Evolutionary conservation across 2,797 vertebrate genomes (phyloP), one percentile per base, ranked within the genome.

Genomic region (Salmo trutta): DNA sequence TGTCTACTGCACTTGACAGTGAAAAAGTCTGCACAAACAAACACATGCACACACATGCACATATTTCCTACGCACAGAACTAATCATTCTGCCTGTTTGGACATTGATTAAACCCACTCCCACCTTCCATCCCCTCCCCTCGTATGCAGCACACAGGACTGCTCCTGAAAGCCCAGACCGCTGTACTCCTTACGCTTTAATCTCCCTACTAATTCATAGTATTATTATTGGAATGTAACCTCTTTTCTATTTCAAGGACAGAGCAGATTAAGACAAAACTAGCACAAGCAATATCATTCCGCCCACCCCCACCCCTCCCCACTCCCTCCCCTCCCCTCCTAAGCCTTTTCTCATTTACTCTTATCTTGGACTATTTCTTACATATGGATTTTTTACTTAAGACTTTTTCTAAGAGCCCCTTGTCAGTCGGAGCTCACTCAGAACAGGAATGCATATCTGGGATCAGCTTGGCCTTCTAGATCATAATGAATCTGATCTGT

Each of bases 211-310:
- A 93, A 94, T 94, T 94, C 91, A 88, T 84, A 75, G 81, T 92
- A 88, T 91, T 93, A 94, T 93, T 93, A 93, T 91, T 90, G 89
- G 92, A 94, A 90, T 88, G 88, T 93, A 93, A 94, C 93, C 93
- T 94, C 90, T 88, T 94, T 94, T 94, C 93, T 92, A 93, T 91
- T 93, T 92, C 31, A 75, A 92, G 91, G 82, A 88, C 86, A 86
- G 82, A 85, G 83, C 75, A n/a, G 31, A 64, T 64, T n/a, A 77
- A 71, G 74, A 36, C 16, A 75, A 72, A 84, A 82, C 77, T 71
- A 72, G 83, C 80, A 84, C 85, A 82, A 62, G 70, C 69, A 77
- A 47, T 69, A 62, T 72, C 71, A 59, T n/a, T 7, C 80, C 53
- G 21, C 53, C 41, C 74, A 24, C 27, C 33, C 24, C 29, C 33